Evolutionary conservation across 2,797 vertebrate species (phyloP).

Genomic region (Molossus alvarezi): DNA sequence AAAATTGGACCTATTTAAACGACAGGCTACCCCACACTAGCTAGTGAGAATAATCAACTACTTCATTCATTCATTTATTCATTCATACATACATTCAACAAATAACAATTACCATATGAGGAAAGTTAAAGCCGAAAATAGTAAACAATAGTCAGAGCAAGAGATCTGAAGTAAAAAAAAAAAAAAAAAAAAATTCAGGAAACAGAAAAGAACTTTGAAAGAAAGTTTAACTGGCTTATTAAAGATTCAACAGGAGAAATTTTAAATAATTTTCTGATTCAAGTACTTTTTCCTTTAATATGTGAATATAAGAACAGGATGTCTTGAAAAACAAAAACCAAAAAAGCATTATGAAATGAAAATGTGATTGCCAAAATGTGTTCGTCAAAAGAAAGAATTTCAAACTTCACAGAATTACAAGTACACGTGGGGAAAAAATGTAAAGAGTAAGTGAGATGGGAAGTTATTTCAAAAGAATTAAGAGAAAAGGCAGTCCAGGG

Average conservation of each 20-base stretch:
- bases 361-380: not conserved
- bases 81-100: not conserved
- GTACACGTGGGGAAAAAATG: not conserved
- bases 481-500: not conserved
- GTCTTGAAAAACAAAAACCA: not conserved
- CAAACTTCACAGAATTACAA: slow-evolving; percentile 6
- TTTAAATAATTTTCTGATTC: not conserved
- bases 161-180: not conserved
- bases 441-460: not conserved
- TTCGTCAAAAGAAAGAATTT: slow-evolving; percentile 30
- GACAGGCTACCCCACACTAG: not conserved
- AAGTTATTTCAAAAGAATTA: not conserved
- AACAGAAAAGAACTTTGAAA: not conserved
- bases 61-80: not conserved
- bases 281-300: slow-evolving; percentile 7
- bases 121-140: not conserved
- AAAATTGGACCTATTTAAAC: not conserved
- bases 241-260: not conserved
- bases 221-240: not conserved
- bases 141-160: not conserved
- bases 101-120: not conserved
- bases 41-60: not conserved
- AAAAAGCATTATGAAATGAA: not conserved
- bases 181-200: not conserved
- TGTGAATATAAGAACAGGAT: not conserved